Evolutionary conservation across 2,888 invertebrate species (phyloP).

Genomic region (Xanthia togata): DNA sequence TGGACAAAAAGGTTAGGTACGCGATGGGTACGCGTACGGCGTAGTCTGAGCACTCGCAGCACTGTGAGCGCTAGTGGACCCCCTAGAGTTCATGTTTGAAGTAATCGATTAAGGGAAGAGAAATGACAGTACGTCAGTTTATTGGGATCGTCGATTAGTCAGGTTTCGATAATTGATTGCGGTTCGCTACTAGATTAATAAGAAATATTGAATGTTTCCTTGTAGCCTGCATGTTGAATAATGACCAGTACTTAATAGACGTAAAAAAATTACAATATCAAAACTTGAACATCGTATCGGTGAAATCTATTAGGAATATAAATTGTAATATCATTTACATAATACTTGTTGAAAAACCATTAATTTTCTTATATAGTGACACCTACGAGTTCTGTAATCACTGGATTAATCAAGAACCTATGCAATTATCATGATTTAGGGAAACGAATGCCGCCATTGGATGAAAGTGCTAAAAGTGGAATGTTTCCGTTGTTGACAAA

Average conservation of each 20-base stretch:
- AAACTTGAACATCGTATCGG: constrained; percentile 64
- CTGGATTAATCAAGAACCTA: constrained; percentile 54
- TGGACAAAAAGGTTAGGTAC: constrained; percentile 80
- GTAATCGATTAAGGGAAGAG: constrained; percentile 90
- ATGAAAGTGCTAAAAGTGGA: constrained; percentile 38
- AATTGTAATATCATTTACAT: constrained; percentile 68
- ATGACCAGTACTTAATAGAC: constrained; percentile 71
- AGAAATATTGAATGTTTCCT: constrained; percentile 79
- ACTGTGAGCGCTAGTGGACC: constrained; percentile 78
- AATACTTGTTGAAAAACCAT: constrained; percentile 62
- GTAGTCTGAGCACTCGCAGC: constrained; percentile 62
- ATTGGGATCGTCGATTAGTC: constrained; percentile 87
- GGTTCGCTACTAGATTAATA: constrained; percentile 88
- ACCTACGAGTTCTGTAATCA: constrained; percentile 62
- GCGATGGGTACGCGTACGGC: constrained; percentile 64
- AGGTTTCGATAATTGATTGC: constrained; percentile 89
- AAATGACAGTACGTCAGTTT: constrained; percentile 89
- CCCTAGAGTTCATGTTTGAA: constrained; percentile 88
- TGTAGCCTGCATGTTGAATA: constrained; percentile 75
- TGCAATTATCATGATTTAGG: constrained; percentile 64
- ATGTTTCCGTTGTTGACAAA: constrained; percentile 61
- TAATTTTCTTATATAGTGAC: constrained; percentile 59
- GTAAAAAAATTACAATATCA: constrained; percentile 65
- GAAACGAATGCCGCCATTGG: constrained; percentile 57
- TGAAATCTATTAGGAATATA: constrained; percentile 60